Conservation (phyloP, 2,888 invertebrate genomes). For the Caenorhabditis afra region DNA sequence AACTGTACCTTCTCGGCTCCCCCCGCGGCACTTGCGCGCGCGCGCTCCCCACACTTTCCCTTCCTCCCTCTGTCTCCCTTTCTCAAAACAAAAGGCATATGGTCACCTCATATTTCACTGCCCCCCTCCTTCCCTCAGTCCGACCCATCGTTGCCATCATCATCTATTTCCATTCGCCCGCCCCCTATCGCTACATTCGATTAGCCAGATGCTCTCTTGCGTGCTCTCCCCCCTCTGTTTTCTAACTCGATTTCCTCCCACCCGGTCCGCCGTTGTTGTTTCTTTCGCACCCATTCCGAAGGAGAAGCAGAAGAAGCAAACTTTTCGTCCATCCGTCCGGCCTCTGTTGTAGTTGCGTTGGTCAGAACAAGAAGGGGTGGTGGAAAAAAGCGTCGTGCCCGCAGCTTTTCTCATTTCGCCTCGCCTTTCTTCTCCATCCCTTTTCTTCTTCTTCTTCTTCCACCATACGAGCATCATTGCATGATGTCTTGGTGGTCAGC, state of each 20-base stretch:
- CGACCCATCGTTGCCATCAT: constrained; percentile 8
- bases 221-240: constrained; percentile 2
- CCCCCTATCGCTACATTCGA: constrained; percentile 32
- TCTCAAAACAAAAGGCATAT: constrained; percentile 19
- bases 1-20: too few relatives aligned
- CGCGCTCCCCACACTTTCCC: too few relatives aligned
- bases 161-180: constrained; percentile 6
- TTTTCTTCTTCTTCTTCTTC: too few relatives aligned
- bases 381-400: too few relatives aligned
- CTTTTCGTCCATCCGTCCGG: background rate
- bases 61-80: background rate
- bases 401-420: too few relatives aligned
- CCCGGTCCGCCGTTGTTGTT: constrained; percentile 13
- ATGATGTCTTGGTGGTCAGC: constrained; percentile 9
- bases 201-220: constrained; percentile 55
- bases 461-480: too few relatives aligned
- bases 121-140: too few relatives aligned
- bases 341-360: too few relatives aligned
- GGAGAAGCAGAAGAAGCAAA: too few relatives aligned
- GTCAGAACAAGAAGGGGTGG: too few relatives aligned
- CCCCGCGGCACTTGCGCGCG: too few relatives aligned
- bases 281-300: background rate
- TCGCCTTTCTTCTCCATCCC: too few relatives aligned
- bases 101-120: constrained; percentile 52
- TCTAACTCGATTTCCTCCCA: constrained; percentile 15